Evolutionary conservation across 2,113 vertebrate genomes (phyloP).

Genomic region (Cavia porcellus): DNA sequence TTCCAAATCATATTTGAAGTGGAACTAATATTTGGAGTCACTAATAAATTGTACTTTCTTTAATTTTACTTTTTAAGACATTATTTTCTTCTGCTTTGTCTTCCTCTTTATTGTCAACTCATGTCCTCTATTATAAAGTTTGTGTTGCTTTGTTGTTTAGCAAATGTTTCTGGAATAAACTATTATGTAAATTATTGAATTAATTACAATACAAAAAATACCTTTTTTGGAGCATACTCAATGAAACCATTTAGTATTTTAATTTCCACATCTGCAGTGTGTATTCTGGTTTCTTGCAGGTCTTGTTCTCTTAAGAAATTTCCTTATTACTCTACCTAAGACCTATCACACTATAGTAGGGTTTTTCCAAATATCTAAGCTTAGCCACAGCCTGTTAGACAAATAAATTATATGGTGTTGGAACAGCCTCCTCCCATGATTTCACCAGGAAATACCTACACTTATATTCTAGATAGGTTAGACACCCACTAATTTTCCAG

Average conservation of each 20-base stretch:
- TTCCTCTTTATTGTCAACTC: not conserved
- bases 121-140: not conserved
- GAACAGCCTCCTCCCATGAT: not conserved
- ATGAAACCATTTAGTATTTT: not conserved
- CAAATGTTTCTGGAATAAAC: not conserved
- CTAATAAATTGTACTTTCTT: not conserved
- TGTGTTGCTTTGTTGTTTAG: not conserved
- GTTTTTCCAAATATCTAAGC: not conserved
- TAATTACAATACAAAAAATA: not conserved
- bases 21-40: not conserved
- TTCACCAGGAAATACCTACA: not conserved
- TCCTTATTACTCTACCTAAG: not conserved
- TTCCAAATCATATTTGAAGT: not conserved
- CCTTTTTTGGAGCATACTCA: not conserved
- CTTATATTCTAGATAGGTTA: not conserved
- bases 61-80: not conserved
- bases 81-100: not conserved
- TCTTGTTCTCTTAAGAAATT: not conserved
- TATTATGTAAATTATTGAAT: not conserved
- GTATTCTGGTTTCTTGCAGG: not conserved
- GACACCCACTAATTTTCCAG: conserved; percentile 46
- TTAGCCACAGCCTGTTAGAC: not conserved
- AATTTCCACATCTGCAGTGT: not conserved
- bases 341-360: not conserved
- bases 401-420: not conserved